phyloP scores from a whole-genome alignment of 2,888 invertebrate species.

The Neoascia interrupta region DNA sequence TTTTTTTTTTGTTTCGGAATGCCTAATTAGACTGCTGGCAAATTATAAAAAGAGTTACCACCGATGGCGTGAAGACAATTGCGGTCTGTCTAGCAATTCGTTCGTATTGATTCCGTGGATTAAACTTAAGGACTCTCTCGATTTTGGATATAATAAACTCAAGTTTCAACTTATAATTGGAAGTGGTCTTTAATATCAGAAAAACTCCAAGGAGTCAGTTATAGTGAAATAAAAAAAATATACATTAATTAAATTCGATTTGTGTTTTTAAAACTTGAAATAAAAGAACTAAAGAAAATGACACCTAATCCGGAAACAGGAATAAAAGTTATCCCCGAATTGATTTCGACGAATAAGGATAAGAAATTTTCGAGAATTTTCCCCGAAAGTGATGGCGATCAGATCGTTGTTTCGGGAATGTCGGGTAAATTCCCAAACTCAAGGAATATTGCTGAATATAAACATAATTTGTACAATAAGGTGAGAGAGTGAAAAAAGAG shows the following conservation, averaged over 20 bases:
- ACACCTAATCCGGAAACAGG: conserved; percentile 39
- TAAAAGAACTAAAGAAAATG: conserved; percentile 35
- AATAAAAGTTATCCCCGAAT: conserved; percentile 19
- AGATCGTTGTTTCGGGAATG: conserved; percentile 83
- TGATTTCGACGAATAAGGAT: conserved; percentile 67
- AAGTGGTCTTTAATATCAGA: background rate
- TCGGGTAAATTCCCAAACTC: conserved; percentile 85
- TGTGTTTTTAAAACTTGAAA: background rate
- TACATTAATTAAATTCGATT: background rate
- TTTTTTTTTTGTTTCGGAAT: conserved; percentile 68
- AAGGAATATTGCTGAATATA: conserved; percentile 83
- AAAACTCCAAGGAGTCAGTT: too few species aligned
- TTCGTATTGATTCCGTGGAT: conserved; percentile 60
- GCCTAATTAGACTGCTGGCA: conserved; percentile 70
- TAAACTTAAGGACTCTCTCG: background rate
- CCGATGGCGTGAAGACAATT: conserved; percentile 73
- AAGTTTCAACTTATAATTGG: conserved; percentile 3
- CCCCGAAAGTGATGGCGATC: conserved; percentile 80
- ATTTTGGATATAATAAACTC: background rate
- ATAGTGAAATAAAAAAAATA: too few species aligned
- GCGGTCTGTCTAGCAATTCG: conserved; percentile 76
- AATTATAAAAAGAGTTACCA: conserved; percentile 72
- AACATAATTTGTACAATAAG: conserved; percentile 83
- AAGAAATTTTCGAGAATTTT: conserved; percentile 75
- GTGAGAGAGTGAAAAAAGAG: too few species aligned